Base-by-base conservation (phyloP, 2,888 invertebrate species). In the Patella depressa region DNA sequence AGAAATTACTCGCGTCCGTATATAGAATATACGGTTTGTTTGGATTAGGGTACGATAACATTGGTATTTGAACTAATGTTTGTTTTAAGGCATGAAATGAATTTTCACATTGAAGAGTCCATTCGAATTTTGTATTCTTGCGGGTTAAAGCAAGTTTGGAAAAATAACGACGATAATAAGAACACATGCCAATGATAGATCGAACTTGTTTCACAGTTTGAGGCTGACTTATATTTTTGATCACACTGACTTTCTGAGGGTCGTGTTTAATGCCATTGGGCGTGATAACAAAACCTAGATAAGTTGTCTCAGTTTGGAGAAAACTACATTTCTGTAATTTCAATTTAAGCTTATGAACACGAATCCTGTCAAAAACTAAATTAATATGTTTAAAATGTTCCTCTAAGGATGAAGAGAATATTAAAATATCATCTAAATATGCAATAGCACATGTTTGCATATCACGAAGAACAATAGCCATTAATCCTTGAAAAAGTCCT, bases 1-100 rank as follows among this genome's bases (percentile, higher is more conserved):
- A 71, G 9, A 19, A 65, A 24, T 65, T 65, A 65, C 65, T 65
- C 5, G 65, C 65, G 14, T 65, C n/a, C 11, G 65, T 79, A 59
- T 81, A 81, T 9, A 80, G 55, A 11, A 3, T 71, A 17, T 75
- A 75, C 3, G 71, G 75, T 29, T 71, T 71, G 55, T 45, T 71
- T 2, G 55, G 75, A 15, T 75, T 54, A 15, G 71, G 75, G 15
- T 71, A 80, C 3, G 75, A 55, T 17, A 79, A 45, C 9, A 74
- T 5, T 24, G 71, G 79, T 0, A 79, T 74, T 15, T 65, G 59
- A 2, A 75, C 74, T n/a, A 82, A 53, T 45, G 54, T 24, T 1
- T 79, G 53, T 29, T 82, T 82, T 29, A 71, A 54, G 11, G 17
- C 53, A 2, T 53, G 17, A 4, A 71, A 75, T 1, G 71, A 53